Evolutionary conservation across 2,113 vertebrate species (phyloP).

Genomic region (Jaculus jaculus): DNA sequence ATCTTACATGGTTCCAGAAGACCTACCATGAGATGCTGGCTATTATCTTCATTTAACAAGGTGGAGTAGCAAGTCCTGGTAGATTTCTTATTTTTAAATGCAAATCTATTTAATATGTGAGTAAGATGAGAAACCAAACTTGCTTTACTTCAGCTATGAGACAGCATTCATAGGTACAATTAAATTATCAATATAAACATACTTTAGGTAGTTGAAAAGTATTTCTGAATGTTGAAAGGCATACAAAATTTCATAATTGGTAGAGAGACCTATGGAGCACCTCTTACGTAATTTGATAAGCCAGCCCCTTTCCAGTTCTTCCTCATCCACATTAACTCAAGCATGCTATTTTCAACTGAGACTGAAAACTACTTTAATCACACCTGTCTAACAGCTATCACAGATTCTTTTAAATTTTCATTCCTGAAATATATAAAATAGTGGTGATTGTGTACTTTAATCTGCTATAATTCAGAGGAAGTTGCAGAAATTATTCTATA

Average conservation of each 20-base stretch:
- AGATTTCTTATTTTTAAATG: neutral
- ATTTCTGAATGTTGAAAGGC: neutral
- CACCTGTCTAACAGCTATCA: neutral
- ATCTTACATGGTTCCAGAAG: neutral
- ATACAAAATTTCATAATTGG: neutral
- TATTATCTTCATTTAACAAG: neutral
- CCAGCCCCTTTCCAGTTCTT: neutral
- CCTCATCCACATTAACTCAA: neutral
- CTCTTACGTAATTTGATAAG: neutral
- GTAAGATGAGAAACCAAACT: neutral
- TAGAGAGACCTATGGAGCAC: neutral
- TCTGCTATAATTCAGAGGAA: neutral
- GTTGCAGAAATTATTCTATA: neutral
- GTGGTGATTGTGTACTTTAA: neutral
- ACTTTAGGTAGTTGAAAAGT: neutral
- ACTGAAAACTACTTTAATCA: conserved; percentile 35
- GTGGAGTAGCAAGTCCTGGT: neutral
- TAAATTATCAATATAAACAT: neutral
- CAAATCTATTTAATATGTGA: neutral
- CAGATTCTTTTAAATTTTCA: neutral
- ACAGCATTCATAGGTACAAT: neutral
- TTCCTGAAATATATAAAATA: neutral
- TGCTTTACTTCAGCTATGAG: neutral
- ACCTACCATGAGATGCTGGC: neutral
- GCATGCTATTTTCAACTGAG: neutral